Conservation (phyloP, 2,797 vertebrate species). For the Sebastiscus albofasciatus region DNA sequence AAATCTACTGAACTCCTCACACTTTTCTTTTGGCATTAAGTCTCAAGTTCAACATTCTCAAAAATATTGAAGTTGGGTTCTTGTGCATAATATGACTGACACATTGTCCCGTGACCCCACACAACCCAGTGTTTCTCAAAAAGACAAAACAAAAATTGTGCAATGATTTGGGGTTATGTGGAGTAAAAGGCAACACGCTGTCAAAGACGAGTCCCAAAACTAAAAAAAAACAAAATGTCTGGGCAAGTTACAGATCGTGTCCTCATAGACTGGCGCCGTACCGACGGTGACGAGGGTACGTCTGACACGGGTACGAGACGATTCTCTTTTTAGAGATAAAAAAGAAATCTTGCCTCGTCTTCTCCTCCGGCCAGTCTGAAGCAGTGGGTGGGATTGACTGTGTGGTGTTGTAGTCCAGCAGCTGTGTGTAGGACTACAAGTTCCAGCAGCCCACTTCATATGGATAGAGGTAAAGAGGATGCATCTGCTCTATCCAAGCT, state of each 20-base stretch:
- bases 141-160: constrained; percentile 74
- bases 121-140: constrained; percentile 79
- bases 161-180: constrained; percentile 82
- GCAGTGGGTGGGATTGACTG: constrained; percentile 19
- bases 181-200: constrained; percentile 83
- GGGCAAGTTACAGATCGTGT: constrained; percentile 54
- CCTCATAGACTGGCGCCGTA: constrained; percentile 54
- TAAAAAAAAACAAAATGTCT: constrained; percentile 57
- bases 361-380: constrained; percentile 43
- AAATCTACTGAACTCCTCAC: constrained; percentile 61
- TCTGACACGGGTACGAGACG: constrained; percentile 37
- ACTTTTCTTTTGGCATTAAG: constrained; percentile 83
- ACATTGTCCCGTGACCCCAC: constrained; percentile 76
- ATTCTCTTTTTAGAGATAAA: constrained; percentile 29
- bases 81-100: constrained; percentile 84
- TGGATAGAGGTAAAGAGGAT: constrained; percentile 26
- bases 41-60: constrained; percentile 80
- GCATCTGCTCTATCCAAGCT: constrained; percentile 86
- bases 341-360: constrained; percentile 29
- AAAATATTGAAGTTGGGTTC: constrained; percentile 71
- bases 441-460: constrained; percentile 27
- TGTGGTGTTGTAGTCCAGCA: constrained; percentile 41
- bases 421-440: constrained; percentile 39
- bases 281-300: constrained; percentile 36
- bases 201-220: constrained; percentile 69